phyloP scores from a whole-genome alignment of 1,140 invertebrate genomes.

The Drosophila tani region DNA sequence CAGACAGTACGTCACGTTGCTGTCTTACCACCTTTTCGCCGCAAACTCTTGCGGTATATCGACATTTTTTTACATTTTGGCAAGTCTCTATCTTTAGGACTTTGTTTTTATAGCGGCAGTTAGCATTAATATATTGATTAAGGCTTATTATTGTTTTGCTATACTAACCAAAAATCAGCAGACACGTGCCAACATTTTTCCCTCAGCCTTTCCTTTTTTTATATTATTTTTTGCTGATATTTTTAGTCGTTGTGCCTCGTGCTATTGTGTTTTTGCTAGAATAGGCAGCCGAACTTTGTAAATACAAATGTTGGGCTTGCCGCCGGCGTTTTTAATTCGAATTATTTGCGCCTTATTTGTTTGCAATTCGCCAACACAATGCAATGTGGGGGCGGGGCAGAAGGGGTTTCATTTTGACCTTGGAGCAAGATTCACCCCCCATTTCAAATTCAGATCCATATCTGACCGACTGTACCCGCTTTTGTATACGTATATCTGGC shows the following conservation, averaged over 20 bases:
- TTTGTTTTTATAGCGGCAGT: conserved; percentile 27
- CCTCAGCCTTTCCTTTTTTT: background rate
- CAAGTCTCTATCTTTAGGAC: background rate
- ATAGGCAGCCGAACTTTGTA: conserved; percentile 1
- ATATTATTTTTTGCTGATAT: conserved; percentile 21
- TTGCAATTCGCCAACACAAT: conserved; percentile 14
- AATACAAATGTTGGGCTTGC: conserved; percentile 15
- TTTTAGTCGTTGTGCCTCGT: conserved; percentile 14
- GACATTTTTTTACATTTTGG: conserved; percentile 17
- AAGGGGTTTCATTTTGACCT: conserved; percentile 36
- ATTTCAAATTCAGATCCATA: conserved; percentile 32
- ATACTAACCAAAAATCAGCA: background rate
- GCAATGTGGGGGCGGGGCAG: background rate
- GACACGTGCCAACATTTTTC: conserved; percentile 29
- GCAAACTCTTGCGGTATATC: conserved; percentile 14
- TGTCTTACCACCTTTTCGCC: background rate
- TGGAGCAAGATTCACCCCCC: conserved; percentile 28
- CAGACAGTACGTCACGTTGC: conserved; percentile 49
- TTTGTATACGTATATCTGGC: conserved; percentile 29
- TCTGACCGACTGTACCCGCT: conserved; percentile 58
- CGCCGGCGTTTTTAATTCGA: conserved; percentile 29
- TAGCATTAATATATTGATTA: conserved; percentile 32
- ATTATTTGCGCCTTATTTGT: conserved; percentile 41
- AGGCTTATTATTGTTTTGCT: conserved; percentile 21
- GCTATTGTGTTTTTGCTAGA: conserved; percentile 1